Evolutionary conservation across 2,888 invertebrate genomes (phyloP).

Genomic region (Cyaniris semiargus): DNA sequence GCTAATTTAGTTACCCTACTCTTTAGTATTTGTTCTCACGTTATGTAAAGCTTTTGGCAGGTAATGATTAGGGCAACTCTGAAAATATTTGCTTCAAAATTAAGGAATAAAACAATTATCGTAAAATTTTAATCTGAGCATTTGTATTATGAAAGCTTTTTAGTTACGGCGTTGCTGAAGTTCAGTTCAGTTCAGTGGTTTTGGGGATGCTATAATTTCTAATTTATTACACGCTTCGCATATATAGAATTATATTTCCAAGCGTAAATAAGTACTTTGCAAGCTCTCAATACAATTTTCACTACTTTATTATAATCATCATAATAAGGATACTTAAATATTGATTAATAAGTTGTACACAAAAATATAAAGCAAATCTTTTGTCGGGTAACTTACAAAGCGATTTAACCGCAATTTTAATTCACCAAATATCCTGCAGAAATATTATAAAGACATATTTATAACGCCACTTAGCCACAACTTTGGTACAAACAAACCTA

Average conservation of each 20-base stretch:
- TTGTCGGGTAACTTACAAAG: slow-evolving; percentile 10
- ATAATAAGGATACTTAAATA: not conserved
- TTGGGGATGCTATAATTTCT: too few relatives aligned
- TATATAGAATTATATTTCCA: too few relatives aligned
- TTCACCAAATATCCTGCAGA: slow-evolving; percentile 1
- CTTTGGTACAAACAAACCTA: slow-evolving; percentile 34
- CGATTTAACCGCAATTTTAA: slow-evolving; percentile 6
- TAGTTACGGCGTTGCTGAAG: too few relatives aligned
- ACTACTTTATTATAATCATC: not conserved
- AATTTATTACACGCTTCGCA: too few relatives aligned
- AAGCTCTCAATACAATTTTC: too few relatives aligned
- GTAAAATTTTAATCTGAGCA: not conserved
- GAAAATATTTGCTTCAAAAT: not conserved
- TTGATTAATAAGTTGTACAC: not conserved
- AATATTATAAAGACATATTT: slow-evolving; percentile 7
- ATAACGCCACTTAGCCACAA: slow-evolving; percentile 16
- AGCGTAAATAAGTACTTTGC: too few relatives aligned
- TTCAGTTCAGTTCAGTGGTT: too few relatives aligned
- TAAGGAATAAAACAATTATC: not conserved
- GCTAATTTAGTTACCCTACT: not conserved
- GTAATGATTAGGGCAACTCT: not conserved
- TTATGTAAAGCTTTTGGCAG: not conserved
- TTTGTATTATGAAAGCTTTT: not conserved
- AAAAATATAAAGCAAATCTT: not conserved
- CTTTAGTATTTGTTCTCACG: not conserved